Conservation (phyloP, 1,140 invertebrate species). For the Metaphire vulgaris region DNA sequence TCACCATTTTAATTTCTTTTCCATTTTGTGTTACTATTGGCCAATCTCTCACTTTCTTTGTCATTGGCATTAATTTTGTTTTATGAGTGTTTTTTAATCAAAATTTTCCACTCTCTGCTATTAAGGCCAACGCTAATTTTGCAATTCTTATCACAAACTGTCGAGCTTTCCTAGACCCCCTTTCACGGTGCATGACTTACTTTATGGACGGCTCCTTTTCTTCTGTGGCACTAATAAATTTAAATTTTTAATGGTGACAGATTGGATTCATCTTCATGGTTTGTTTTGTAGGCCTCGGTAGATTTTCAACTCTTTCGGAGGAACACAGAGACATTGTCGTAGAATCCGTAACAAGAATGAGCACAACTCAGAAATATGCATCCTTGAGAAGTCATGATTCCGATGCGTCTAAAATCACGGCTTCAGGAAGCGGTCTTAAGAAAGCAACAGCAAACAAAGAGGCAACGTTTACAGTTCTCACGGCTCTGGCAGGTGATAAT, state of each 20-base stretch:
- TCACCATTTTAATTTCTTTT: too few species aligned
- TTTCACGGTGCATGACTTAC: too few species aligned
- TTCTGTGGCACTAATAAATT: background rate
- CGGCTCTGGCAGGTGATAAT: constrained; percentile 74
- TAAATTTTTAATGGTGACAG: background rate
- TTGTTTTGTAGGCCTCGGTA: constrained; percentile 36
- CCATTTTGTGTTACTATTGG: too few species aligned
- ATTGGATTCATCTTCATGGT: background rate
- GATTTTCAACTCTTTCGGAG: constrained; percentile 38
- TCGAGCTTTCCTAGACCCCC: too few species aligned
- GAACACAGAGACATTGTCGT: constrained; percentile 65
- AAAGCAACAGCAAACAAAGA: constrained; percentile 87
- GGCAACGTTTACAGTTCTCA: constrained; percentile 83
- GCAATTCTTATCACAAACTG: background rate
- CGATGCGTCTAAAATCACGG: constrained; percentile 78
- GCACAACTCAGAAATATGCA: constrained; percentile 52
- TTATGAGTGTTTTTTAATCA: too few species aligned
- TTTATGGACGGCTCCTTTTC: too few species aligned
- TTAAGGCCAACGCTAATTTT: too few species aligned
- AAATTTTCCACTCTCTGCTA: too few species aligned
- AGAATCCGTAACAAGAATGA: constrained; percentile 80
- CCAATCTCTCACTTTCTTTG: too few species aligned
- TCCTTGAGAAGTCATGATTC: constrained; percentile 74
- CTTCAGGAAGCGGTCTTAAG: constrained; percentile 90
- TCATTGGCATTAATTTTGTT: too few species aligned